Conservation (phyloP, 2,113 vertebrate species). For the Callionymus lyra region DNA sequence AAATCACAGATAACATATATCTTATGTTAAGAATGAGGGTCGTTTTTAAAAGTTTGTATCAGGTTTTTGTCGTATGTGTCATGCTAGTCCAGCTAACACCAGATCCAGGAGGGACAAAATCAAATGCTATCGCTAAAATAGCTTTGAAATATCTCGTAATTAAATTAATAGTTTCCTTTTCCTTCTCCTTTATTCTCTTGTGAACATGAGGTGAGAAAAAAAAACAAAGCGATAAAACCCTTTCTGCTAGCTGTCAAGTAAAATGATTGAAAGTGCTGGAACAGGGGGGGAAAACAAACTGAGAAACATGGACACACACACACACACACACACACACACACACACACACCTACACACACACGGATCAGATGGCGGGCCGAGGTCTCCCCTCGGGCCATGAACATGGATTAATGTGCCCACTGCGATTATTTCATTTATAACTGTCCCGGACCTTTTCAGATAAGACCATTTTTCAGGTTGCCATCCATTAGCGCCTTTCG, state of each 20-base stretch:
- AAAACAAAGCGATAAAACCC: conserved; percentile 4
- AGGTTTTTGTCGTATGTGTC: too few relatives aligned
- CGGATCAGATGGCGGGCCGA: conserved; percentile 16
- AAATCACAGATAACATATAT: too few relatives aligned
- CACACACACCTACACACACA: conserved; percentile 5
- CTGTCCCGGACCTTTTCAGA: conserved; percentile 66
- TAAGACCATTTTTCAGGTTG: conserved; percentile 65
- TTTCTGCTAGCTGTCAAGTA: conserved; percentile 6
- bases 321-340: conserved; percentile 9
- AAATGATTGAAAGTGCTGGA: conserved; percentile 10
- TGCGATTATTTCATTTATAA: conserved; percentile 63
- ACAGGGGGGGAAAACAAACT: not conserved
- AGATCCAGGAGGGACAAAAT: too few relatives aligned
- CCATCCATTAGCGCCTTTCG: conserved; percentile 60
- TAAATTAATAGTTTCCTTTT: not conserved
- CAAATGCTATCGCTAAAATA: too few relatives aligned
- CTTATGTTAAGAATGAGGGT: too few relatives aligned
- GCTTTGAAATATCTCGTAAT: not conserved
- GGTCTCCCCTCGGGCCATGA: conserved; percentile 38
- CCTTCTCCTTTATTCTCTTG: not conserved
- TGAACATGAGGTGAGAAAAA: conserved; percentile 8
- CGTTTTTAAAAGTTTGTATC: too few relatives aligned
- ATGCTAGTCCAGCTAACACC: too few relatives aligned
- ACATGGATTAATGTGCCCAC: conserved; percentile 57
- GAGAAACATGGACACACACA: too few relatives aligned